These are phyloP conservation scores for Erebia palarica DNA, from an alignment of 2,888 invertebrate species.

Conservation along the genomic window DNA sequence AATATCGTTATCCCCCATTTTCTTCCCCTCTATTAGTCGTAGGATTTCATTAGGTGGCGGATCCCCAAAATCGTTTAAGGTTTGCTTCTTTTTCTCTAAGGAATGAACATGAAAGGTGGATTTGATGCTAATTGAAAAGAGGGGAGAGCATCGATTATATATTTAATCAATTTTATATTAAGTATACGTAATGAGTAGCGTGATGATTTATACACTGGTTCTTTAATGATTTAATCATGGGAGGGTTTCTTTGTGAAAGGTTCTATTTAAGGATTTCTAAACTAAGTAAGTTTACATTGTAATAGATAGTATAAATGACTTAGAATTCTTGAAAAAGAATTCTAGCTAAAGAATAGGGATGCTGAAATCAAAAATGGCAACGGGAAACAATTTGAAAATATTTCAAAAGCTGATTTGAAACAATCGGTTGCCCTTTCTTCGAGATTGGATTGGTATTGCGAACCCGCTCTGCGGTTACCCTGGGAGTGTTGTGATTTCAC, in stretches of 20 bases:
- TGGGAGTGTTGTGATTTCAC: conserved; percentile 16
- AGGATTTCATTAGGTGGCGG: conserved; percentile 58
- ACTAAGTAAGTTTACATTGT: neutral
- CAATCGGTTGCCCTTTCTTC: conserved; percentile 10
- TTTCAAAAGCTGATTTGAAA: neutral
- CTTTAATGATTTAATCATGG: neutral
- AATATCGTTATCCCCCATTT: conserved; percentile 40
- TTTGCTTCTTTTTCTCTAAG: conserved; percentile 63
- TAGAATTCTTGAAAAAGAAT: too few relatives aligned
- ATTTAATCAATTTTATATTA: conserved; percentile 36
- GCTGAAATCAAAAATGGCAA: too few relatives aligned
- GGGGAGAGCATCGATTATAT: conserved; percentile 65
- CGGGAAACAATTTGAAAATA: neutral
- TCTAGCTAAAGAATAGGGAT: too few relatives aligned
- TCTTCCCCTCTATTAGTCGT: conserved; percentile 40
- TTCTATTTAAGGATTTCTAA: too few relatives aligned
- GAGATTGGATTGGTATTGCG: conserved; percentile 7
- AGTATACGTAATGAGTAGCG: conserved; percentile 24
- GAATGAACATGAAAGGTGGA: conserved; percentile 71
- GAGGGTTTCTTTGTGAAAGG: neutral
- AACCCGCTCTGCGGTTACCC: conserved; percentile 11
- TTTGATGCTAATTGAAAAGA: conserved; percentile 73
- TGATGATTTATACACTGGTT: conserved; percentile 4
- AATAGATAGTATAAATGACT: too few relatives aligned
- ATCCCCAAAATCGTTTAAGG: conserved; percentile 74